Conservation (phyloP, 2,113 vertebrate species). For the Cromileptes altivelis region DNA sequence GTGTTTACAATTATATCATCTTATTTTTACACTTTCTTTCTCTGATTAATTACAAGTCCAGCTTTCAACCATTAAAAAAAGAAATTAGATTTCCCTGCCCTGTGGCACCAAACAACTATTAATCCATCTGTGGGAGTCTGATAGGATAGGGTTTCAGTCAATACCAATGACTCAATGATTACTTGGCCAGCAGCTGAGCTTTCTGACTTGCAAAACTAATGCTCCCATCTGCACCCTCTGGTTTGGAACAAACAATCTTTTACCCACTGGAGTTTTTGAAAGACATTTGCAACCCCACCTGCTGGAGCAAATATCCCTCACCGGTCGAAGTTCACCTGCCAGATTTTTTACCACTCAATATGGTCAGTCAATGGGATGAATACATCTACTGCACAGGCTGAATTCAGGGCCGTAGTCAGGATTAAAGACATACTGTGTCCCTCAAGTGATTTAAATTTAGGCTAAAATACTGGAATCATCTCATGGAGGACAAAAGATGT, state of each 20-base stretch:
- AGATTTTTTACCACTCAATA: background rate
- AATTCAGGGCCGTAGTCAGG: background rate
- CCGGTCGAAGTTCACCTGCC: background rate
- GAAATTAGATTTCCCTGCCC: conserved; percentile 19
- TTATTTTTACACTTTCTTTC: background rate
- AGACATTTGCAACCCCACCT: background rate
- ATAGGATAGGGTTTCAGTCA: conserved; percentile 60
- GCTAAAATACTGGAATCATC: background rate
- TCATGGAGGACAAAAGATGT: background rate
- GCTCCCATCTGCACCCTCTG: background rate
- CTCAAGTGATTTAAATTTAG: background rate
- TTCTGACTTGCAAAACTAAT: conserved; percentile 26
- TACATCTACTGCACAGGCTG: background rate
- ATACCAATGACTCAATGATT: conserved; percentile 38
- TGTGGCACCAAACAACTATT: background rate
- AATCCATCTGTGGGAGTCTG: conserved; percentile 42
- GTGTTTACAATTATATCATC: too few species aligned
- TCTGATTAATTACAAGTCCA: conserved; percentile 18
- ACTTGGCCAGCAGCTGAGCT: conserved; percentile 37
- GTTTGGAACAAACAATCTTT: background rate
- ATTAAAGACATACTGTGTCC: background rate
- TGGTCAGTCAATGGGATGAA: fast-evolving
- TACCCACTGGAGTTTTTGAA: background rate
- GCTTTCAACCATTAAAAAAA: conserved; percentile 2
- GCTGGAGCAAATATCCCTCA: background rate